phyloP scores from a whole-genome alignment of 2,888 invertebrate species.

The Biston stratarius region DNA sequence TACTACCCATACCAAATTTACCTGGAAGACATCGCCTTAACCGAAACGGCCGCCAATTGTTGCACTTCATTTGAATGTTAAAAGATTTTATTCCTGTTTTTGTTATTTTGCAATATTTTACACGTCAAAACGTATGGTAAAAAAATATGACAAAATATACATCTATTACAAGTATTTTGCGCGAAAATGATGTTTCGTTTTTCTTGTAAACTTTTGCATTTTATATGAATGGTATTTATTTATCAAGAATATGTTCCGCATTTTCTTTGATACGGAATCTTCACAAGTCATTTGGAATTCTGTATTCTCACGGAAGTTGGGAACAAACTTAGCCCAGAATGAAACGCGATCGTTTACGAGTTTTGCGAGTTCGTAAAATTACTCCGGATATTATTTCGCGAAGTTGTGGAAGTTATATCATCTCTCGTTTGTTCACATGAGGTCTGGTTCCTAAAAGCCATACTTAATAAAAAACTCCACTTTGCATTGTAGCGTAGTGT shows the following conservation, averaged over 20 bases:
- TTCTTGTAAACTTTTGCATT: not conserved
- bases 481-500: no score
- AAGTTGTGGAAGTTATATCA: constrained; percentile 22
- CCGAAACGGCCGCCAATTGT: no score
- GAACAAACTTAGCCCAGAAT: constrained; percentile 11
- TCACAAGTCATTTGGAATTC: constrained; percentile 16
- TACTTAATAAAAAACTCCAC: not conserved
- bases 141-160: no score
- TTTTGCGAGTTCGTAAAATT: constrained; percentile 12
- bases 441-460: not conserved
- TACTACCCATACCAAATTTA: no score
- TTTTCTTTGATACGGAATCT: constrained; percentile 6
- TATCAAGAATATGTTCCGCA: not conserved
- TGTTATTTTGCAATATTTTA: no score
- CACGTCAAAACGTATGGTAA: no score
- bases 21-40: no score
- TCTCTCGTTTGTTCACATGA: not conserved
- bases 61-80: no score
- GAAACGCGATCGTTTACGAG: constrained; percentile 26
- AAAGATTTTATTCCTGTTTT: no score
- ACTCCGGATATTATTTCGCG: constrained; percentile 28
- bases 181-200: not conserved
- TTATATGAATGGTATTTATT: not conserved
- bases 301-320: constrained; percentile 8
- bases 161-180: no score